Conservation (phyloP, 2,797 vertebrate genomes). For the Synanceia verrucosa region DNA sequence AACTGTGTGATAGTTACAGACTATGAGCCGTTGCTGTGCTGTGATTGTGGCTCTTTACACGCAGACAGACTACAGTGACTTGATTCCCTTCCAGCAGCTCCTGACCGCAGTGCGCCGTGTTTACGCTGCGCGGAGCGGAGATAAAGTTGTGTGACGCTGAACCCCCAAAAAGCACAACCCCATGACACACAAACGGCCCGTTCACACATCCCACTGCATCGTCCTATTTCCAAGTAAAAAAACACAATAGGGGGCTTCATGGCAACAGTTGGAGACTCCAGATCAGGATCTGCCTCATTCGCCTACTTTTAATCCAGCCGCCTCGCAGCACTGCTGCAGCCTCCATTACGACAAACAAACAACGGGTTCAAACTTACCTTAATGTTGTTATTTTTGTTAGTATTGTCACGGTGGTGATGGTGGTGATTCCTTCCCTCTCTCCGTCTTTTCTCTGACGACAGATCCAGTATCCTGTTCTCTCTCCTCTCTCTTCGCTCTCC, state of each 20-base stretch:
- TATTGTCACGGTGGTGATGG: conserved; percentile 23
- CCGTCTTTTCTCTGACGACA: conserved; percentile 48
- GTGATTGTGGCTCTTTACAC: conserved; percentile 17
- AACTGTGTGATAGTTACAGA: background rate
- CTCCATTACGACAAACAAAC: background rate
- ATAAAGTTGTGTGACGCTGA: conserved; percentile 73
- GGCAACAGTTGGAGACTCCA: conserved; percentile 81
- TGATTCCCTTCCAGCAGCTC: conserved; percentile 62
- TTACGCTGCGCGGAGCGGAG: conserved; percentile 58
- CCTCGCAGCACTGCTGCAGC: background rate
- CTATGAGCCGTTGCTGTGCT: background rate
- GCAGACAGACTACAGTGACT: conserved; percentile 29
- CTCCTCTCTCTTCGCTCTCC: conserved; percentile 34
- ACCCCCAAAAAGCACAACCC: conserved; percentile 18
- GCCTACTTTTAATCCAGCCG: conserved; percentile 37
- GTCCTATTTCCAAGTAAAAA: background rate
- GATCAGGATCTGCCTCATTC: conserved; percentile 14
- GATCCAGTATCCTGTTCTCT: conserved; percentile 56
- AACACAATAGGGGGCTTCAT: conserved; percentile 27
- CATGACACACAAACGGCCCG: background rate
- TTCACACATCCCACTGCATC: background rate
- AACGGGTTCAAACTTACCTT: conserved; percentile 72
- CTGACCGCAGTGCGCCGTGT: conserved; percentile 80
- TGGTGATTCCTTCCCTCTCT: conserved; percentile 19
- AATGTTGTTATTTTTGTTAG: no score